phyloP scores from a whole-genome alignment of 2,888 invertebrate genomes.

The Calliphora vomitoria region DNA sequence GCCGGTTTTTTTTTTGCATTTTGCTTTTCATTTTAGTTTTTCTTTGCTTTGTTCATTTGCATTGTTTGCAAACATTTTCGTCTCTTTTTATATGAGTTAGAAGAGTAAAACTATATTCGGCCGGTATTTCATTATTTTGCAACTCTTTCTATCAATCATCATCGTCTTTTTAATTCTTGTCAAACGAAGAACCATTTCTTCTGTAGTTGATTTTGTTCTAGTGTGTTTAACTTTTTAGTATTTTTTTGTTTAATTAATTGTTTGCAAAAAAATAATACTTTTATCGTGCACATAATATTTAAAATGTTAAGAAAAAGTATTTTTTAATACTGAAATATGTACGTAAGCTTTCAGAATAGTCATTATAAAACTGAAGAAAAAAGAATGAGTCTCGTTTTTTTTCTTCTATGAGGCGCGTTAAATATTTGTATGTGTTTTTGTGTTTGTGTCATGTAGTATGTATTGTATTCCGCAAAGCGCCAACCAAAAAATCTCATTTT shows the following conservation, averaged over 20 bases:
- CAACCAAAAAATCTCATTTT: conserved; percentile 55
- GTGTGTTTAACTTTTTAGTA: conserved; percentile 67
- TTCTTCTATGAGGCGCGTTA: conserved; percentile 56
- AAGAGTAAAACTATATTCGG: conserved; percentile 52
- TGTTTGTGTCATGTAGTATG: conserved; percentile 59
- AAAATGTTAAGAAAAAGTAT: conserved; percentile 38
- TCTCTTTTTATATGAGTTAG: conserved; percentile 30
- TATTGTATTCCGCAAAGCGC: conserved; percentile 59
- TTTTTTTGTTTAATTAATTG: conserved; percentile 55
- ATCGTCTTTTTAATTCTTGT: conserved; percentile 70
- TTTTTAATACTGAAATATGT: conserved; percentile 33
- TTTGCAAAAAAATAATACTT: conserved; percentile 35
- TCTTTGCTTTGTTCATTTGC: conserved; percentile 57
- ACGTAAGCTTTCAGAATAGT: conserved; percentile 34
- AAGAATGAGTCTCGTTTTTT: conserved; percentile 31
- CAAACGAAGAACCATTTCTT: conserved; percentile 69
- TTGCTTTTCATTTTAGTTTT: conserved; percentile 34
- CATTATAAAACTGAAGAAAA: background rate
- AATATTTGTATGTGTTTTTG: conserved; percentile 48
- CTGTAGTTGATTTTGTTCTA: conserved; percentile 68
- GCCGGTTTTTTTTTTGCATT: conserved; percentile 66
- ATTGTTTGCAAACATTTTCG: conserved; percentile 48
- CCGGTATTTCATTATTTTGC: conserved; percentile 65
- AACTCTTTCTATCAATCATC: conserved; percentile 66
- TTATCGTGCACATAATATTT: conserved; percentile 45